phyloP scores from a whole-genome alignment of 2,888 invertebrate species.

The Campoplex capitator region DNA sequence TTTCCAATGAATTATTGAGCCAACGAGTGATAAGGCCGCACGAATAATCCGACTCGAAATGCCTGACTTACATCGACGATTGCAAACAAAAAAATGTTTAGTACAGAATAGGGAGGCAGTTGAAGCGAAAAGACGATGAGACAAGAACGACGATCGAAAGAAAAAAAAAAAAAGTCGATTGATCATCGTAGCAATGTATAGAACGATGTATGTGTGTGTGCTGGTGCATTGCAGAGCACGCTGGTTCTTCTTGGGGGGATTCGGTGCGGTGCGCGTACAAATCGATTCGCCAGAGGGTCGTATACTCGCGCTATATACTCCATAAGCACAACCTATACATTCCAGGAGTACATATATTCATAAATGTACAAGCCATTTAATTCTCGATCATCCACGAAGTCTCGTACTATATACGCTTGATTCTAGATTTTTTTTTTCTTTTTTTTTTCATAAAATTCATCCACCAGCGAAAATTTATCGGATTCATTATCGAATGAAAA shows the following conservation, averaged over 20 bases:
- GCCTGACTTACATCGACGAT: background rate
- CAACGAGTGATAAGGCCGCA: background rate
- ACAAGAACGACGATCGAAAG: constrained; percentile 37
- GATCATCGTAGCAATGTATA: background rate
- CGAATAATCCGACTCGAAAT: background rate
- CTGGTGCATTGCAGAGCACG: constrained; percentile 59
- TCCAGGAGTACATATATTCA: background rate
- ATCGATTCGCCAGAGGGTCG: constrained; percentile 57
- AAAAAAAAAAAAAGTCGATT: constrained; percentile 19
- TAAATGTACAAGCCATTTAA: constrained; percentile 6
- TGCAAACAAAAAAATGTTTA: constrained; percentile 24
- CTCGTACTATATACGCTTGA: background rate
- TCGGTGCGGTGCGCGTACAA: constrained; percentile 58
- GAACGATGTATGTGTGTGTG: constrained; percentile 29
- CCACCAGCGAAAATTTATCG: background rate
- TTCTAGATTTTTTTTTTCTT: background rate
- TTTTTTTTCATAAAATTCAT: background rate
- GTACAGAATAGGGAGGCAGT: background rate
- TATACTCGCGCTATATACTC: constrained; percentile 30
- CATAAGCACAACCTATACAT: constrained; percentile 40
- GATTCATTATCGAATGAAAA: background rate
- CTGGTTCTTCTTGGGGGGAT: constrained; percentile 54
- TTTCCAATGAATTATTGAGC: background rate
- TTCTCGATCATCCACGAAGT: background rate
- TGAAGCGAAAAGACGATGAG: background rate